phyloP scores from a whole-genome alignment of 2,113 vertebrate genomes.

The Ranitomeya imitator region DNA sequence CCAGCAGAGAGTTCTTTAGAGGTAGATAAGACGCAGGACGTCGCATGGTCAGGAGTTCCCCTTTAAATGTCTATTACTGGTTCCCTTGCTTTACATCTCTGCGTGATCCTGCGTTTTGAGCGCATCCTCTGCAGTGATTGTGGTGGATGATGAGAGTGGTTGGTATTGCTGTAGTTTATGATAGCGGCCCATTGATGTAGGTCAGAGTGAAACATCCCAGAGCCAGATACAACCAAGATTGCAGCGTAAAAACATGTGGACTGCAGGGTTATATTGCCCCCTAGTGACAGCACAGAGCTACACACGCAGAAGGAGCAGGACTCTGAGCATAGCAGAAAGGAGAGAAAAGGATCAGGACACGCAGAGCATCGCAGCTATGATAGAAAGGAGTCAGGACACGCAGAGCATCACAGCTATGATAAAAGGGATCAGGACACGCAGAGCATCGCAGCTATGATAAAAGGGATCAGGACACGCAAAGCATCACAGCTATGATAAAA shows the following conservation, averaged over 20 bases:
- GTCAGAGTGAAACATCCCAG: background rate
- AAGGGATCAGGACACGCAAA: too few relatives aligned
- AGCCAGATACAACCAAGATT: background rate
- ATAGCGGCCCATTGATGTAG: background rate
- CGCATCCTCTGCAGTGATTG: background rate
- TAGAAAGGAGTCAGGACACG: too few relatives aligned
- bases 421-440: too few relatives aligned
- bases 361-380: too few relatives aligned
- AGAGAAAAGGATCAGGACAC: too few relatives aligned
- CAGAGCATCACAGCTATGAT: too few relatives aligned
- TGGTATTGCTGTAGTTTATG: background rate
- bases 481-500: too few relatives aligned
- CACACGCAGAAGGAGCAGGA: background rate
- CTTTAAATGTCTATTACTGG: background rate
- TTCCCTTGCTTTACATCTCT: background rate
- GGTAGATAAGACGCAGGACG: too few relatives aligned
- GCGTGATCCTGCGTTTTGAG: background rate
- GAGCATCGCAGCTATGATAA: too few relatives aligned
- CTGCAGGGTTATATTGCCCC: background rate
- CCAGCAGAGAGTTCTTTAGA: too few relatives aligned
- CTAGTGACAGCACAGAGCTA: background rate
- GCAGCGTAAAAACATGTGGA: background rate
- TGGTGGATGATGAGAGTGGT: background rate
- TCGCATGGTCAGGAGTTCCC: too few relatives aligned
- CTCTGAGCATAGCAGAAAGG: background rate